Evolutionary conservation across 2,113 vertebrate genomes (phyloP), one percentile per base, ranked within the genome.

Genomic region (Colossoma macropomum): DNA sequence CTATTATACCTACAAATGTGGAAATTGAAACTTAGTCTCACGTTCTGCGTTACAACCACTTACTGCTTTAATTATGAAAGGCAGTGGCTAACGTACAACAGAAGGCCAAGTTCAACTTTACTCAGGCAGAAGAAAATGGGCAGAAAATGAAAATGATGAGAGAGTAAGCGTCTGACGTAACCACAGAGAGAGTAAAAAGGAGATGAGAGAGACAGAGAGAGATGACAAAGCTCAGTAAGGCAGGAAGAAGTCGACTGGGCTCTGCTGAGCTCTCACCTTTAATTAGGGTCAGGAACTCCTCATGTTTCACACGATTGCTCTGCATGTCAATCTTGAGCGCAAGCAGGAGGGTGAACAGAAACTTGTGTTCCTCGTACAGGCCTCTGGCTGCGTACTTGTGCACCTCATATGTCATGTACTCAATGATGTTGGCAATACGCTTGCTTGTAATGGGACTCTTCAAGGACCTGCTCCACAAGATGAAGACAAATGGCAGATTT

Each of bases 281-380:
- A 90, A 99, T 96, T 76, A 99, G 92, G 0, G 95, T 97, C 86
- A 97, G 94, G 84, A 99, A 99, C 89, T 99, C 97, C 60, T 98
- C 94, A 0, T 97, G 97, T 81, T 96, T 97, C 85, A 99, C 91
- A 68, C 85, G 92, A 86, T 92, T 95, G 89, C 95, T 95, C 88
- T 98, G 97, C 89, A 99, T 95, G 93, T 99, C 97, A 4, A 99
- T 97, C 93, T 98, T 99, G 41, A 99, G 90, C 0, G 98, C 94
- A 81, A 99, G 92, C 77, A 99, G 89, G 79, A 99, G 89, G 0
- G 96, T 97, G 91, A 99, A 99, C 32, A 99, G 94, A 87, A 99
- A 98, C 87, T 97, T 98, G 91, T 99, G 98, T 78, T 97, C 96
- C 62, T 99, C 98, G 0, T 97, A 99, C 27, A 99, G 89, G 13